Base-by-base conservation (phyloP, 2,888 invertebrate genomes). In the Cantharis rustica region DNA sequence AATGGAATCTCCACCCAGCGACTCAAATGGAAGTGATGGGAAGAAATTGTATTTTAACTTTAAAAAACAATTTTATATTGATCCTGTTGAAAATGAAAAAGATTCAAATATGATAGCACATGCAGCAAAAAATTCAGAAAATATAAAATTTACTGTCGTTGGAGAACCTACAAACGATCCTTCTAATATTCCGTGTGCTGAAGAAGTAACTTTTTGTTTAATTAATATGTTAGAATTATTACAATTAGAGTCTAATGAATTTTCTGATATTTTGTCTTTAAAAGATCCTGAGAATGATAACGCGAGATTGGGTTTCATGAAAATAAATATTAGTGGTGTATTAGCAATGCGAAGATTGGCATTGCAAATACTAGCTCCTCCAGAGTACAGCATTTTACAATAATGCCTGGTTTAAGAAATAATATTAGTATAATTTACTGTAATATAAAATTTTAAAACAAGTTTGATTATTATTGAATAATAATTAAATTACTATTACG, bases 1-100 rank as follows among this genome's bases (percentile, higher is more conserved):
- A 31, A 81, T 84, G 83, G 84, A 85, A 76, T 82, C 83, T n/a
- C 81, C 81, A 1, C 71, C 71, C 17, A 81, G 82, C 16, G n/a
- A 80, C 31, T 77, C 77, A 15, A 80, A 82, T 71, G 68, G 78
- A 10, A 61, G 68, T 1, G 73, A 79, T 1, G 78, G 76, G 10
- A 71, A 69, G 16, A 63, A 61, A n/a, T 62, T 66, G 9, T 17
- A 75, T 1, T 84, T 83, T 71, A 78, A 84, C 77, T 85, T 83
- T 75, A 76, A 69, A 10, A 82, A 82, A 72, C 72, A 27, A 7
- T 85, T 84, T 72, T 47, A 69, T 3, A 79, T 85, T 10, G 79
- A 83, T 73, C 26, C 71, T 2, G 27, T 77, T 4, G 69, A 70
- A 10, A 79, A 83, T 27, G 61, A 71, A 4, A 61, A 73, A 3